Conservation (phyloP, 2,797 vertebrate genomes). For the Chaetophractus vellerosus region DNA sequence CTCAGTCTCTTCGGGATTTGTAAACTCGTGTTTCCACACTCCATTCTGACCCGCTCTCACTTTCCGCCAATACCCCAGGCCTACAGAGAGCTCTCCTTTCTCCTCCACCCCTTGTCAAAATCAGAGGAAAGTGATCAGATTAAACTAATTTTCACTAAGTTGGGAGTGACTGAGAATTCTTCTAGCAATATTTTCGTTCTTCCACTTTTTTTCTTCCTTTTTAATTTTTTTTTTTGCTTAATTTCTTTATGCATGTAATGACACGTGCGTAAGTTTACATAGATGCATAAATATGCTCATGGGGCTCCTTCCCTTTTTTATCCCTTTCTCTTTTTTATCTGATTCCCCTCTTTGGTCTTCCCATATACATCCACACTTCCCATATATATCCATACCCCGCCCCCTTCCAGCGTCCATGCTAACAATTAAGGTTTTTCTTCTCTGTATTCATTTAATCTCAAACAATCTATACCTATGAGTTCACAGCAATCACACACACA, state of each 20-base stretch:
- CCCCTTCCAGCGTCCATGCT: not conserved
- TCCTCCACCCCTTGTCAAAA: not conserved
- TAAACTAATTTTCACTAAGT: not conserved
- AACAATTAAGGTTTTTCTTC: not conserved
- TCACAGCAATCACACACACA: not conserved
- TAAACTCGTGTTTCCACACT: not conserved
- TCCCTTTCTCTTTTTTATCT: not conserved
- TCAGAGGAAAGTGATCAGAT: not conserved
- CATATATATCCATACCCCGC: not conserved
- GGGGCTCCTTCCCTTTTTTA: not conserved
- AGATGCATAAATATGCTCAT: not conserved
- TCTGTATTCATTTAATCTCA: not conserved
- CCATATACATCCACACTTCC: not conserved
- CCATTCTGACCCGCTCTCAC: not conserved
- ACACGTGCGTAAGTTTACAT: not conserved
- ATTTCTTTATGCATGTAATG: not conserved
- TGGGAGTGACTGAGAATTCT: not conserved
- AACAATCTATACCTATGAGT: not conserved
- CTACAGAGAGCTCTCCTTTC: not conserved
- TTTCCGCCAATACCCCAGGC: not conserved
- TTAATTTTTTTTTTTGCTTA: not conserved
- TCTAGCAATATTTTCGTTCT: conserved; percentile 9
- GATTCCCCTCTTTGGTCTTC: not conserved
- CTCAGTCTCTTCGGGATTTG: not conserved
- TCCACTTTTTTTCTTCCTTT: not conserved